Evolutionary conservation across 2,888 invertebrate genomes (phyloP).

Genomic region (Hemicrepidius hirtus): DNA sequence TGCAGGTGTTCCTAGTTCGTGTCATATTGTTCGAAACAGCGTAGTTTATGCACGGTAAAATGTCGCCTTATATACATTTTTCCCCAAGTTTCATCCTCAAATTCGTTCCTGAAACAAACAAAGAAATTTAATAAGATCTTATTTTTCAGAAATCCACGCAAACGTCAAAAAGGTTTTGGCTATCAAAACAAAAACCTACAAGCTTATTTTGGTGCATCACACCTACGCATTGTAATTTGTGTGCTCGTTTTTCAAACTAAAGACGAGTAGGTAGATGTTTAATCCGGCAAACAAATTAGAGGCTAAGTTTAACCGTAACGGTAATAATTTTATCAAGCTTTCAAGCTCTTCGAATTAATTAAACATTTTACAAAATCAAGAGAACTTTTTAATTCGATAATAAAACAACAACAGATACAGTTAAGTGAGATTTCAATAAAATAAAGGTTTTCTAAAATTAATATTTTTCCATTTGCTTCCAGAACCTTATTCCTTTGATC

Average conservation of each 20-base stretch:
- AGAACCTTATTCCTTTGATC: no score
- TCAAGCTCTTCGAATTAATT: background rate
- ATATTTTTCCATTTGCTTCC: no score
- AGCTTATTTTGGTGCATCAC: background rate
- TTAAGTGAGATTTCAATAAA: no score
- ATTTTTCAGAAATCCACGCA: background rate
- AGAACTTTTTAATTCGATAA: background rate
- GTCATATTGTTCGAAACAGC: conserved; percentile 23
- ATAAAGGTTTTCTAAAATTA: no score
- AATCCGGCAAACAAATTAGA: conserved; percentile 22
- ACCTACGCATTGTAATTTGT: conserved; percentile 18
- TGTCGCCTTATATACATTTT: background rate
- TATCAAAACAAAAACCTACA: background rate
- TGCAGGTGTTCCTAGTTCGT: conserved; percentile 24
- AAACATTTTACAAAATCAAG: background rate
- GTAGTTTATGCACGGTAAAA: background rate
- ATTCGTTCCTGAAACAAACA: conserved; percentile 10
- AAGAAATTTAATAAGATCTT: conserved; percentile 2
- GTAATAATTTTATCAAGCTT: conserved; percentile 1
- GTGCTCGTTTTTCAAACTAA: conserved; percentile 10
- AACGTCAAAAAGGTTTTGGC: background rate
- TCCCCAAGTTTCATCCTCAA: background rate
- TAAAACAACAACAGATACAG: no score
- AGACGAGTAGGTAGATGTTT: conserved; percentile 17
- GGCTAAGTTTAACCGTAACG: conserved; percentile 9